Evolutionary conservation across 2,797 vertebrate genomes (phyloP).

Genomic region (Sebastes kiyomatsui): DNA sequence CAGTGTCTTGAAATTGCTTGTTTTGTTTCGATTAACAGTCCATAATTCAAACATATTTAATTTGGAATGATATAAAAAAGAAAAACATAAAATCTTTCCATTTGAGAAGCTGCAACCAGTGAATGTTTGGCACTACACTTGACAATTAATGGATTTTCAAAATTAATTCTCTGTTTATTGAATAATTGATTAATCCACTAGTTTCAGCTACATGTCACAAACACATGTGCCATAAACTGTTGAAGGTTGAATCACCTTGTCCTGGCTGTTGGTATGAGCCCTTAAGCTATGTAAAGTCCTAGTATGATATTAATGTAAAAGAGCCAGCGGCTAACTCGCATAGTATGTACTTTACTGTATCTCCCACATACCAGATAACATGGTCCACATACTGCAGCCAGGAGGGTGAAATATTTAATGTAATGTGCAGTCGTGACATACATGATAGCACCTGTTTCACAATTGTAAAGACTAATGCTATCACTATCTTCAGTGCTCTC

Average conservation of each 20-base stretch:
- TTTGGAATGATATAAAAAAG: not conserved
- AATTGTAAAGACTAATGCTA: constrained; percentile 22
- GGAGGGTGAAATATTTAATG: not conserved
- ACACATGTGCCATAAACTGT: not conserved
- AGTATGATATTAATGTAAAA: not conserved
- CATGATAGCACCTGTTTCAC: constrained; percentile 19
- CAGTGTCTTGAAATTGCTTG: not conserved
- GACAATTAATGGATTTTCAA: not conserved
- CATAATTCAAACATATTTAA: not conserved
- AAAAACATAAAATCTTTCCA: not conserved
- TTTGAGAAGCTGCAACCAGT: not conserved
- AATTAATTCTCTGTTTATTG: not conserved
- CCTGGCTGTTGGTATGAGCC: not conserved
- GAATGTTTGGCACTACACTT: not conserved
- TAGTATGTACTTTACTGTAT: not conserved
- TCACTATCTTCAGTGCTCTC: constrained; percentile 18
- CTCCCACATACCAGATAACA: not conserved
- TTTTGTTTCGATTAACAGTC: not conserved
- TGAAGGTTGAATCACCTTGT: not conserved
- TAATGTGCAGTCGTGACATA: constrained; percentile 1
- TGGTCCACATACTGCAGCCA: not conserved
- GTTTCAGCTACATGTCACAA: not conserved
- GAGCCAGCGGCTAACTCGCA: not conserved
- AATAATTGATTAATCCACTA: not conserved
- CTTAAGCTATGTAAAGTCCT: not conserved